phyloP scores from a whole-genome alignment of 2,888 invertebrate species.

The Frankliniella fusca region DNA sequence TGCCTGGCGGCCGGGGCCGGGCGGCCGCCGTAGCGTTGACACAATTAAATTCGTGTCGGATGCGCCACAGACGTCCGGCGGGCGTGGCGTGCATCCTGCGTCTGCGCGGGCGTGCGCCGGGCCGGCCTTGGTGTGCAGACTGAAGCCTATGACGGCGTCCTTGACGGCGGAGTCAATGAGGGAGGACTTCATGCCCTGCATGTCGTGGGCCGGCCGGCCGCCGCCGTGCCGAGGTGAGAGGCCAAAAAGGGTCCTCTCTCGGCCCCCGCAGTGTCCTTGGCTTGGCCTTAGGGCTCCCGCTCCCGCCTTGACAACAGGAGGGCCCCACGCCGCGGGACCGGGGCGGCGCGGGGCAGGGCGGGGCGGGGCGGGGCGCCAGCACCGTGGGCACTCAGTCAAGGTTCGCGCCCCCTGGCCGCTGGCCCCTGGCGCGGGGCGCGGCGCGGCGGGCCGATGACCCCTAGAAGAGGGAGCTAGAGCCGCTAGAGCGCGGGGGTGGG shows the following conservation, averaged over 20 bases:
- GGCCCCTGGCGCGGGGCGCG: neutral
- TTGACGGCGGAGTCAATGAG: too few species aligned
- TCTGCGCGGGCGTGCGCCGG: too few species aligned
- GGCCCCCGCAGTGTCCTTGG: neutral
- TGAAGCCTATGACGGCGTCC: too few species aligned
- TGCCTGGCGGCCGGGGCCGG: neutral
- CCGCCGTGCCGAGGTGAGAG: too few species aligned
- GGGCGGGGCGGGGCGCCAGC: neutral
- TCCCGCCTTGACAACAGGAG: neutral
- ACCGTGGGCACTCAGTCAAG: neutral
- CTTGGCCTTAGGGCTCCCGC: neutral
- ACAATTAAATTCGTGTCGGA: slow-evolving; percentile 24
- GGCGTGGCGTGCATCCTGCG: neutral
- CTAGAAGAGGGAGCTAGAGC: neutral
- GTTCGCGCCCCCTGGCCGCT: neutral
- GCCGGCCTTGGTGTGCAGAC: too few species aligned
- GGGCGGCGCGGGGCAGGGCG: neutral
- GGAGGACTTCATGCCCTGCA: too few species aligned
- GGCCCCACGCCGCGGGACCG: neutral
- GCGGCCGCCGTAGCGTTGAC: neutral
- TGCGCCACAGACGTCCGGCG: neutral
- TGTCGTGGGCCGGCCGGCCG: too few species aligned
- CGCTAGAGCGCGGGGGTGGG: neutral
- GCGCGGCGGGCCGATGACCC: neutral
- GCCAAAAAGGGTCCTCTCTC: too few species aligned